These are phyloP conservation scores for Cephalotes varians DNA, from an alignment of 2,888 invertebrate species.

Conservation along the genomic window DNA sequence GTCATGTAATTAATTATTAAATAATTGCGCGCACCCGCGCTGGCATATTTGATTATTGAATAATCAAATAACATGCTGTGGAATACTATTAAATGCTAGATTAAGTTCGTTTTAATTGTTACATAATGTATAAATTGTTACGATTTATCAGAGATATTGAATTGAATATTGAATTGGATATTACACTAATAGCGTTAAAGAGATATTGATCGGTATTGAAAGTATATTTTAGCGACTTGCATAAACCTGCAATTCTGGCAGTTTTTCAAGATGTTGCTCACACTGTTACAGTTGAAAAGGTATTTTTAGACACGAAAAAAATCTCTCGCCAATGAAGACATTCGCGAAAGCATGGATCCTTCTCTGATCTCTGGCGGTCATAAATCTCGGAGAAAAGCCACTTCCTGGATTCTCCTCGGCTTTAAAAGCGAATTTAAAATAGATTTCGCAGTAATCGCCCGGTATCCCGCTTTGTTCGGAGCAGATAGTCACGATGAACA, in stretches of 20 bases:
- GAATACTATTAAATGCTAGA: slow-evolving; percentile 28
- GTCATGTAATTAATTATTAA: slow-evolving; percentile 22
- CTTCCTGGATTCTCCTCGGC: slow-evolving; percentile 59
- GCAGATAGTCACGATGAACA: slow-evolving; percentile 26
- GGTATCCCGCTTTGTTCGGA: slow-evolving; percentile 35
- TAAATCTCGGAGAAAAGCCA: slow-evolving; percentile 64
- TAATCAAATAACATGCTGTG: slow-evolving; percentile 27
- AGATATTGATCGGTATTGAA: background rate
- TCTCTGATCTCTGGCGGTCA: slow-evolving; percentile 65
- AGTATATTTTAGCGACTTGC: background rate
- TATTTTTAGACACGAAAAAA: slow-evolving; percentile 58
- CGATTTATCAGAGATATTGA: slow-evolving; percentile 9
- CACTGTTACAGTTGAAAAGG: background rate
- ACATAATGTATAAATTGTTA: background rate
- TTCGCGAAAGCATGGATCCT: slow-evolving; percentile 58
- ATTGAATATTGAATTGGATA: slow-evolving; percentile 19
- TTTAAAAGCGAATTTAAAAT: slow-evolving; percentile 70
- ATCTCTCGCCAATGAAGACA: slow-evolving; percentile 60
- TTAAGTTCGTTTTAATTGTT: slow-evolving; percentile 34
- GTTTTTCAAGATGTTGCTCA: background rate
- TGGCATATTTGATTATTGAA: slow-evolving; percentile 28
- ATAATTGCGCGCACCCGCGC: background rate
- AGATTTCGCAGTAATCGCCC: slow-evolving; percentile 67
- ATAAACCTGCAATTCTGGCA: background rate
- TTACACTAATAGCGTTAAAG: slow-evolving; percentile 1